Conservation (phyloP, 2,888 invertebrate species). For the Microplitis deprimator region DNA sequence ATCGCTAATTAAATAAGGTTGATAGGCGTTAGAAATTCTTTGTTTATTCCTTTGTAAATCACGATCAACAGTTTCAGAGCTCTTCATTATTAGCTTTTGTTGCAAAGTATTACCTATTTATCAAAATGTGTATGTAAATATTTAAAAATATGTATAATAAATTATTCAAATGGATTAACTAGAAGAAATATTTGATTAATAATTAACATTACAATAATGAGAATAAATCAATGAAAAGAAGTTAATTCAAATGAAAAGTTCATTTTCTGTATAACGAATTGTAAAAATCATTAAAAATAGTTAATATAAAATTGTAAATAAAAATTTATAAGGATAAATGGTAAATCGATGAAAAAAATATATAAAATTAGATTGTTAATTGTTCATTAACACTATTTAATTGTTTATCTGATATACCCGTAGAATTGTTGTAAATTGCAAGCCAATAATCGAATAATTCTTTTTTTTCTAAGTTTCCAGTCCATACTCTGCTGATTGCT, state of each 20-base stretch:
- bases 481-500: neutral
- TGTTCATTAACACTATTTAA: neutral
- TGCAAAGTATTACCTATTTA: neutral
- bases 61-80: neutral
- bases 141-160: neutral
- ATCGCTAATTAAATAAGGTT: neutral
- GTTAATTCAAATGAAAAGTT: too few species aligned
- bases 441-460: slow-evolving; percentile 8
- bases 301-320: neutral
- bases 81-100: neutral
- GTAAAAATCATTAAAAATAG: neutral
- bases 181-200: neutral
- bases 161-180: neutral
- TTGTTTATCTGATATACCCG: slow-evolving; percentile 3
- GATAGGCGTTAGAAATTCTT: neutral
- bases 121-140: neutral
- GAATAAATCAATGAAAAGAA: too few species aligned
- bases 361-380: neutral
- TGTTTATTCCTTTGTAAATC: neutral
- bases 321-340: neutral
- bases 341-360: neutral
- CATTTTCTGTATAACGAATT: neutral
- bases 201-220: too few species aligned
- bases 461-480: neutral
- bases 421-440: neutral